These are phyloP conservation scores for Panagrolaimus sp. DNA, from an alignment of 1,140 invertebrate genomes.

Conservation along the genomic window DNA sequence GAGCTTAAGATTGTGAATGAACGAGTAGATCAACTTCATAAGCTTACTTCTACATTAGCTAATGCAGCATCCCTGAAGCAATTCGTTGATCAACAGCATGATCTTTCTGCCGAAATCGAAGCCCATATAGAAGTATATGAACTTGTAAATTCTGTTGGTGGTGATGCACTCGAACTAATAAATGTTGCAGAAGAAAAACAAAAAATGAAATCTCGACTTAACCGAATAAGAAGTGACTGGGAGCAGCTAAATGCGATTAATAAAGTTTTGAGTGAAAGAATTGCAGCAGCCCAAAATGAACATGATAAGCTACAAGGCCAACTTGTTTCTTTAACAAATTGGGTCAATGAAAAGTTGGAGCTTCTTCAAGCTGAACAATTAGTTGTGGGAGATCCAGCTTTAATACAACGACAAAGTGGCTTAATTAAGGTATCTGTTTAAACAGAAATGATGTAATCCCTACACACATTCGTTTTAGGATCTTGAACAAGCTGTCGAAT, in stretches of 20 bases:
- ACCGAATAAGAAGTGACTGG: slow-evolving; percentile 20
- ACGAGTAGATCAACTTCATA: not conserved
- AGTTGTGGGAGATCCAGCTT: slow-evolving; percentile 44
- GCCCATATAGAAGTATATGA: slow-evolving; percentile 34
- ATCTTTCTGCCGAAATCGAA: slow-evolving; percentile 28
- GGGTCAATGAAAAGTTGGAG: slow-evolving; percentile 45
- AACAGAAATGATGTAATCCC: not conserved
- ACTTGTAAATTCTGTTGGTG: slow-evolving; percentile 21
- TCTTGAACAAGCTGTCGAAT: slow-evolving; percentile 49
- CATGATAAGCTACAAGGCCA: slow-evolving; percentile 35
- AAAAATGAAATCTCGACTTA: not conserved
- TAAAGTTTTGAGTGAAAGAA: slow-evolving; percentile 30
- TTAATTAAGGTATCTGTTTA: slow-evolving; percentile 33
- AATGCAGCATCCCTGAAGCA: slow-evolving; percentile 4
- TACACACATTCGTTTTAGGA: not conserved
- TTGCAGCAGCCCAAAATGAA: slow-evolving; percentile 39
- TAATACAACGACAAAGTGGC: slow-evolving; percentile 44
- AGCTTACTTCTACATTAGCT: not conserved
- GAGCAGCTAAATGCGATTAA: slow-evolving; percentile 19
- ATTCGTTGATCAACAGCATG: slow-evolving; percentile 19
- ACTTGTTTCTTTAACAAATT: slow-evolving; percentile 43
- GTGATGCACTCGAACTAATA: not conserved
- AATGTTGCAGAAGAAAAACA: slow-evolving; percentile 6
- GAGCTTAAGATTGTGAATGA: slow-evolving; percentile 15
- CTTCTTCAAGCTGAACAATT: slow-evolving; percentile 43